Conservation (phyloP, 2,113 vertebrate species). For the Herpailurus yagouaroundi region DNA sequence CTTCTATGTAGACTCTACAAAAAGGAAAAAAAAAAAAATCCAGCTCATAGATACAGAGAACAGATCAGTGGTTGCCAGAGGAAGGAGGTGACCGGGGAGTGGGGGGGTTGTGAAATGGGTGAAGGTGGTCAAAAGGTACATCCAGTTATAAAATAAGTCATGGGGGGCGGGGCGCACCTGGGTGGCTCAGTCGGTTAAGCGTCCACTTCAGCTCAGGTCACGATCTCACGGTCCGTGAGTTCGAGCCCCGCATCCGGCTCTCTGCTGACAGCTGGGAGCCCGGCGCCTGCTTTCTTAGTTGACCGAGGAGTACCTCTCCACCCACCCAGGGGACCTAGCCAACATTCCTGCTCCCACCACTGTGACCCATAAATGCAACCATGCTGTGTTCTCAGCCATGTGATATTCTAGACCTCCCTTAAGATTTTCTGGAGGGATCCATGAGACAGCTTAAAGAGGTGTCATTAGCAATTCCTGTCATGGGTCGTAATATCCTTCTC, state of each 20-base stretch:
- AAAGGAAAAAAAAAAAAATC: neutral
- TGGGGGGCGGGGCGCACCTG: no score
- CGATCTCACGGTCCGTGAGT: no score
- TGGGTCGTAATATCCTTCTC: neutral
- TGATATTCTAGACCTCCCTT: conserved; percentile 7
- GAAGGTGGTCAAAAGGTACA: neutral
- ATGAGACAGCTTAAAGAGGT: neutral
- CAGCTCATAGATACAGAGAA: neutral
- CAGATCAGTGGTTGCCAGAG: neutral
- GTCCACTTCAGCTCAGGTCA: no score
- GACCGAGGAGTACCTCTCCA: neutral
- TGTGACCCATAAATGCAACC: neutral
- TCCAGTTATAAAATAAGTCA: no score
- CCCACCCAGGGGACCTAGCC: neutral
- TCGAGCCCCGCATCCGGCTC: no score
- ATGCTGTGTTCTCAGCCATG: neutral
- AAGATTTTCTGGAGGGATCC: neutral
- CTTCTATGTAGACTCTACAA: neutral
- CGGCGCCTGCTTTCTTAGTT: neutral
- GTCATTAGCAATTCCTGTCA: neutral
- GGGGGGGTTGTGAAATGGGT: neutral
- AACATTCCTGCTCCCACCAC: neutral
- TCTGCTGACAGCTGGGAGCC: no score
- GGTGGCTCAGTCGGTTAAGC: no score
- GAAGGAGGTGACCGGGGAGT: neutral